These are phyloP conservation scores for Drosophila mauritiana DNA, from an alignment of 1,140 invertebrate genomes.

Conservation along the genomic window DNA sequence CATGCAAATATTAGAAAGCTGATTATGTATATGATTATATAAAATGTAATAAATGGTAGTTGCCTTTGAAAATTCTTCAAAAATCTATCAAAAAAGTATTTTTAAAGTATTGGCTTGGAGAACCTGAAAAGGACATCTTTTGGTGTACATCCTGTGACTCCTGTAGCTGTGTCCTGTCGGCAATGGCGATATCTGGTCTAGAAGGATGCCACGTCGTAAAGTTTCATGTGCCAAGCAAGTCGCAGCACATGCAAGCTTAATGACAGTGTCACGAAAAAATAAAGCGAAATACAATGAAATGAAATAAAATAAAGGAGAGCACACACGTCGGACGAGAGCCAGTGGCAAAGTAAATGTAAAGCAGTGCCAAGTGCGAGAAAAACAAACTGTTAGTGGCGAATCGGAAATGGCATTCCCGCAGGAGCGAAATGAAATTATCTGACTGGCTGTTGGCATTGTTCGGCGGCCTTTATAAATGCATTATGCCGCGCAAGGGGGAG, in stretches of 20 bases:
- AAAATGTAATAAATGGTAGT: no score
- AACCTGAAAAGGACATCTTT: not conserved
- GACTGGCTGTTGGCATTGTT: constrained; percentile 59
- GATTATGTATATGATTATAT: no score
- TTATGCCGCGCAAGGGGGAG: constrained; percentile 46
- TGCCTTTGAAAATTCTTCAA: no score
- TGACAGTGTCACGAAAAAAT: constrained; percentile 39
- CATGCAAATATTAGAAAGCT: no score
- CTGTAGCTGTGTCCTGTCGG: constrained; percentile 40
- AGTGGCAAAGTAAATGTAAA: constrained; percentile 33
- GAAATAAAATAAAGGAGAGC: not conserved
- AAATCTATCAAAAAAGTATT: no score
- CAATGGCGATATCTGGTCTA: constrained; percentile 49
- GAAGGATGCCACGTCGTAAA: constrained; percentile 56
- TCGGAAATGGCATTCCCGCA: constrained; percentile 59
- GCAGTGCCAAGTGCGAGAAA: constrained; percentile 54
- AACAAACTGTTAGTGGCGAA: constrained; percentile 66
- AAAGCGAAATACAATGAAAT: not conserved
- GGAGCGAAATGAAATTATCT: constrained; percentile 56
- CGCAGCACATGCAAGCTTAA: constrained; percentile 55
- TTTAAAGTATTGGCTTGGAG: no score
- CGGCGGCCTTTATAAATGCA: constrained; percentile 72
- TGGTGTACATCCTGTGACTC: not conserved
- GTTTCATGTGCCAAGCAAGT: constrained; percentile 70
- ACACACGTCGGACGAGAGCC: not conserved